Conservation (phyloP, 2,797 vertebrate species). For the Sternarchorhynchus goeldii region DNA sequence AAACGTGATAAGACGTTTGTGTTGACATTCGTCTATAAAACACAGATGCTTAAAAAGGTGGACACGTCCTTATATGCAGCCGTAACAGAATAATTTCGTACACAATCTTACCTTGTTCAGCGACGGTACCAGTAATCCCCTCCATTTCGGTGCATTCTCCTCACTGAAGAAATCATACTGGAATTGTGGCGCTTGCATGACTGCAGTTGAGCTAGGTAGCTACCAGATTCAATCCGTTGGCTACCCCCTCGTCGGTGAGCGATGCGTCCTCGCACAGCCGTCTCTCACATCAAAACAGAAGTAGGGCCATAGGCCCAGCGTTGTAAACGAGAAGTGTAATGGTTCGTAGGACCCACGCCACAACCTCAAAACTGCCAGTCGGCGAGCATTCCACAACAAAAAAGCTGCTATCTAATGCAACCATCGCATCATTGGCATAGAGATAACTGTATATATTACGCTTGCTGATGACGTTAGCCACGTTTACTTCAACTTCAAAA, state of each 20-base stretch:
- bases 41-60: not conserved
- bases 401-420: conserved; percentile 44
- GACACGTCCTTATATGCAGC: too few species aligned
- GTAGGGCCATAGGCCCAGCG: conserved; percentile 22
- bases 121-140: conserved; percentile 84
- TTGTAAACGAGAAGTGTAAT: not conserved
- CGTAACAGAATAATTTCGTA: not conserved
- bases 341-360: conserved; percentile 15
- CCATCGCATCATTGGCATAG: conserved; percentile 44
- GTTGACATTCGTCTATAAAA: not conserved
- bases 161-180: conserved; percentile 93
- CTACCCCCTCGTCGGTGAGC: conserved; percentile 11
- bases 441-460: too few species aligned
- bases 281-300: conserved; percentile 39
- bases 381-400: too few species aligned
- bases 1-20: not conserved
- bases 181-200: conserved; percentile 86
- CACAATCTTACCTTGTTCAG: conserved; percentile 82
- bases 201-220: conserved; percentile 56
- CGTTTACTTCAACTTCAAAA: not conserved
- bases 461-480: conserved; percentile 1
- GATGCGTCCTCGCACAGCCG: not conserved
- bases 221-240: conserved; percentile 1
- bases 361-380: too few species aligned
- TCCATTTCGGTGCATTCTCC: conserved; percentile 89